These are phyloP conservation scores for Eulemur rubriventer DNA, from an alignment of 2,797 vertebrate genomes.

Conservation along the genomic window DNA sequence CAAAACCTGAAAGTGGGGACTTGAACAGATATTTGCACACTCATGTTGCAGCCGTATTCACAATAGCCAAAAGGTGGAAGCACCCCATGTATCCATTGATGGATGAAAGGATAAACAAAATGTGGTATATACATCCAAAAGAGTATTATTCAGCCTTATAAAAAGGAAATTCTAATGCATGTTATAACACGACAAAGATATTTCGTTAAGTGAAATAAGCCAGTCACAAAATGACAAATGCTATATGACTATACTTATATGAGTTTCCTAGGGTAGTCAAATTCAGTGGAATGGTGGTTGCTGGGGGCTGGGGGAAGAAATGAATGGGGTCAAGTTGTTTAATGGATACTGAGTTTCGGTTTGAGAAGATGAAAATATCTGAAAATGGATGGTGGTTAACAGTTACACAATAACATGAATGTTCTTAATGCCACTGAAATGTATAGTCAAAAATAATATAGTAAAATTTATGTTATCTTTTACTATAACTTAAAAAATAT, in stretches of 20 bases:
- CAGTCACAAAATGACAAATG: background rate
- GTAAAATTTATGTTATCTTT: background rate
- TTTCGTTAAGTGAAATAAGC: background rate
- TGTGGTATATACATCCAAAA: background rate
- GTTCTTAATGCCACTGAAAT: background rate
- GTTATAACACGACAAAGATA: background rate
- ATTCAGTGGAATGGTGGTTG: background rate
- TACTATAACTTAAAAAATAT: background rate
- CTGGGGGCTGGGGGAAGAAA: fast-evolving
- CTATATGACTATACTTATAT: fast-evolving
- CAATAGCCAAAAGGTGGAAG: background rate
- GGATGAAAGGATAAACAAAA: background rate
- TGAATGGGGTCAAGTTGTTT: fast-evolving
- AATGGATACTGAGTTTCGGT: background rate
- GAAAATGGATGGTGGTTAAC: background rate
- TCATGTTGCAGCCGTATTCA: background rate
- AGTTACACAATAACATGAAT: background rate
- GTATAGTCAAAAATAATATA: background rate
- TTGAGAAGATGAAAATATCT: background rate
- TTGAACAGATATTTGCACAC: background rate
- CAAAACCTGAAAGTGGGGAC: background rate
- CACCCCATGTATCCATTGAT: background rate
- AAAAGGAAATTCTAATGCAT: background rate
- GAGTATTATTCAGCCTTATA: background rate
- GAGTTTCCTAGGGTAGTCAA: background rate